Percentiles rank a stretch among this genome's conserved stretches.
Conservation (phyloP, 2,888 invertebrate genomes). For the Ectemnius lituratus region DNA sequence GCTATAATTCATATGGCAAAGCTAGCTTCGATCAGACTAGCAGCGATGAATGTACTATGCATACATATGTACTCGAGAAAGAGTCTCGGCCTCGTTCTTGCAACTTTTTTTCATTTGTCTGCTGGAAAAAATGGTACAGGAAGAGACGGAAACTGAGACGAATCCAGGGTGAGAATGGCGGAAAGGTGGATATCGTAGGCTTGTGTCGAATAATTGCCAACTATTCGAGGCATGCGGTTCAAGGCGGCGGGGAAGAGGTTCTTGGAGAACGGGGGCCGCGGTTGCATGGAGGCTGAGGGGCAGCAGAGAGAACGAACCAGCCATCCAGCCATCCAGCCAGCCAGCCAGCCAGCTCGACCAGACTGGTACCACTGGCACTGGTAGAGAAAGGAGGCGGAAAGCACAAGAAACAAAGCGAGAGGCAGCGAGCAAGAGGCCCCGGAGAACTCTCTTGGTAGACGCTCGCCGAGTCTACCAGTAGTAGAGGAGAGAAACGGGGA, state of each 20-base stretch:
- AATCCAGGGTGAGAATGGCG: constrained; percentile 9
- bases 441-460: constrained; percentile 19
- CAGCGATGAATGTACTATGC: too few species aligned
- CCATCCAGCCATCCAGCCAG: too few species aligned
- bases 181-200: constrained; percentile 37
- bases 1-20: too few species aligned
- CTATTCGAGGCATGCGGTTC: constrained; percentile 70
- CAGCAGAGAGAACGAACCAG: constrained; percentile 26
- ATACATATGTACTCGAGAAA: too few species aligned
- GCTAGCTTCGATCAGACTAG: too few species aligned
- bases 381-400: constrained; percentile 53
- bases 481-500: constrained; percentile 25
- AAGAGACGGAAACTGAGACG: constrained; percentile 31
- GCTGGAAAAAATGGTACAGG: background rate
- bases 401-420: constrained; percentile 61
- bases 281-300: constrained; percentile 22
- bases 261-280: constrained; percentile 32
- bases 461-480: background rate
- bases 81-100: too few species aligned
- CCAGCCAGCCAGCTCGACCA: constrained; percentile 33
- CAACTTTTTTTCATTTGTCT: too few species aligned
- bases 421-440: constrained; percentile 13
- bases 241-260: constrained; percentile 54
- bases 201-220: constrained; percentile 71
- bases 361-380: constrained; percentile 37